phyloP scores from a whole-genome alignment of 2,797 vertebrate species.

The Nannoperca obscura region DNA sequence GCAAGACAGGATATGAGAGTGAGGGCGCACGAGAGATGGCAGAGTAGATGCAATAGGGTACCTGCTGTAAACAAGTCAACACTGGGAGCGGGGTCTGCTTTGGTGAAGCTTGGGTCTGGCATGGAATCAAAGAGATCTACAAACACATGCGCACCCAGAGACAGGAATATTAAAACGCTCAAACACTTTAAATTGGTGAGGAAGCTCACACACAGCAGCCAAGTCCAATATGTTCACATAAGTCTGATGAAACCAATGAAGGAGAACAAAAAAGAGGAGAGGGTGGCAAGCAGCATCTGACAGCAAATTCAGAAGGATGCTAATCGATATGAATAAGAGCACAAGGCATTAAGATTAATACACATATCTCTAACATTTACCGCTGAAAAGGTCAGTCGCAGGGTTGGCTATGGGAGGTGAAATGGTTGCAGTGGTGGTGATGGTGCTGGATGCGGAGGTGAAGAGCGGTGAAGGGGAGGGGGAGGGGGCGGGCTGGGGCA shows the following conservation, averaged over 20 bases:
- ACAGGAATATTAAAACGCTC: slow-evolving; percentile 62
- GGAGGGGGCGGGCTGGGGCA: slow-evolving; percentile 58
- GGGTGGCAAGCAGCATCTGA: slow-evolving; percentile 63
- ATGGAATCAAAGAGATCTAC: slow-evolving; percentile 96
- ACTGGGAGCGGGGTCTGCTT: slow-evolving; percentile 88
- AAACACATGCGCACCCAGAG: slow-evolving; percentile 87
- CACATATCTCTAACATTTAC: slow-evolving; percentile 85
- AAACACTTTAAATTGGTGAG: slow-evolving; percentile 19
- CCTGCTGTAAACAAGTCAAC: slow-evolving; percentile 97
- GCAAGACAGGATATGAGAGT: slow-evolving; percentile 65
- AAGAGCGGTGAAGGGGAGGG: slow-evolving; percentile 78
- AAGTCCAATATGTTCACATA: slow-evolving; percentile 49
- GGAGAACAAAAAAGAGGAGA: slow-evolving; percentile 27
- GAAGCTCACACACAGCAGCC: slow-evolving; percentile 42
- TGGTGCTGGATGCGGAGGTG: slow-evolving; percentile 78
- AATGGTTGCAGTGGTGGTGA: slow-evolving; percentile 88
- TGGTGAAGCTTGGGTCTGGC: slow-evolving; percentile 86
- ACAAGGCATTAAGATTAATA: slow-evolving; percentile 28
- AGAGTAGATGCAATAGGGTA: slow-evolving; percentile 78
- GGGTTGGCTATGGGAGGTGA: slow-evolving; percentile 84
- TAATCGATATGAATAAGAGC: slow-evolving; percentile 16
- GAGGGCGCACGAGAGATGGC: slow-evolving; percentile 25
- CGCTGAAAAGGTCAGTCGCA: slow-evolving; percentile 96
- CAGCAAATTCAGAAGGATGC: slow-evolving; percentile 53
- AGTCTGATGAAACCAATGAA: slow-evolving; percentile 22